Percentiles rank a stretch among this genome's conserved stretches.
Evolutionary conservation across 2,888 invertebrate genomes (phyloP).

Genomic region (Blastobasis adustella): DNA sequence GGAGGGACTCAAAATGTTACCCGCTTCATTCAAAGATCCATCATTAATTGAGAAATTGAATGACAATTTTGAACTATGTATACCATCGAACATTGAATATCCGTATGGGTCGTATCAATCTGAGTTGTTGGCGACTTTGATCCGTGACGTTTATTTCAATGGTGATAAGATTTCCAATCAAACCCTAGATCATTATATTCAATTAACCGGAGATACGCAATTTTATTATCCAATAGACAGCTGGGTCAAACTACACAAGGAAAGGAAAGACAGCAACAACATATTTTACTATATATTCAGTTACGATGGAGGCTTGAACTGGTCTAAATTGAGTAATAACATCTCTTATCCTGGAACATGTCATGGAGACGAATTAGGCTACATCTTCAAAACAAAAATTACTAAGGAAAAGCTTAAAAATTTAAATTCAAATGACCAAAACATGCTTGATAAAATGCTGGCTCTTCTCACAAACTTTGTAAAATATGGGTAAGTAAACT

Average conservation of each 20-base stretch:
- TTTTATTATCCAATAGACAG: slow-evolving; percentile 13
- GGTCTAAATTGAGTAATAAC: slow-evolving; percentile 11
- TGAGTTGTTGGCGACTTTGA: slow-evolving; percentile 18
- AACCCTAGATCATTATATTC: slow-evolving; percentile 12
- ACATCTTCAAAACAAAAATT: slow-evolving; percentile 17
- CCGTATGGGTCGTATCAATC: slow-evolving; percentile 18
- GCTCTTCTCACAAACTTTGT: slow-evolving; percentile 21
- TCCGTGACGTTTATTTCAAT: slow-evolving; percentile 25
- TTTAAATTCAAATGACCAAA: slow-evolving; percentile 12
- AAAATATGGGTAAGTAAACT: slow-evolving; percentile 20
- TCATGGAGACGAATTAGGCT: slow-evolving; percentile 22
- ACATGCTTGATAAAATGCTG: slow-evolving; percentile 14
- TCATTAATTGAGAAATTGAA: slow-evolving; percentile 16
- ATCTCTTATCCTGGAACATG: slow-evolving; percentile 14
- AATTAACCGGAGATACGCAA: slow-evolving; percentile 17
- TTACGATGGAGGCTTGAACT: slow-evolving; percentile 19
- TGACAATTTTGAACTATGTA: slow-evolving; percentile 21
- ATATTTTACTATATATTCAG: slow-evolving; percentile 17
- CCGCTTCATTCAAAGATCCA: slow-evolving; percentile 8
- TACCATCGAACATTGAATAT: slow-evolving; percentile 29
- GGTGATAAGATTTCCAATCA: slow-evolving; percentile 13
- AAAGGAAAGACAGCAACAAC: slow-evolving; percentile 8
- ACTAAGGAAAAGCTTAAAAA: slow-evolving; percentile 11
- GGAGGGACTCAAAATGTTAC: slow-evolving; percentile 32
- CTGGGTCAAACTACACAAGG: slow-evolving; percentile 17